These are phyloP conservation scores for Gorsachius goisagi DNA, from an alignment of 2,113 vertebrate genomes.

Conservation along the genomic window DNA sequence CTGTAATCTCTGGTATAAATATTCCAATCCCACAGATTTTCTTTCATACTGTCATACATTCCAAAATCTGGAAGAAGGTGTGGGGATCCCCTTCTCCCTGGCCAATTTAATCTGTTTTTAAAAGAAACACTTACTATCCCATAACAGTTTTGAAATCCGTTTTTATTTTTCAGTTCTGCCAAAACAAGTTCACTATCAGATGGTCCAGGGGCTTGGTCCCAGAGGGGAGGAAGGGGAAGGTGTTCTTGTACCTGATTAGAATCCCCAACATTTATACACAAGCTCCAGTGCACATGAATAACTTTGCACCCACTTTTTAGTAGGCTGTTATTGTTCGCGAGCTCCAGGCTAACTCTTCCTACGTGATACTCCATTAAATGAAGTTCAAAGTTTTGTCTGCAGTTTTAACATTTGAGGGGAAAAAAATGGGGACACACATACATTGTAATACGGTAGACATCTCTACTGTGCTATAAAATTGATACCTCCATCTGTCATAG, in stretches of 20 bases:
- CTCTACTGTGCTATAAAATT: conserved; percentile 59
- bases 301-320: not conserved
- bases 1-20: conserved; percentile 20
- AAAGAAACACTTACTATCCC: conserved; percentile 46
- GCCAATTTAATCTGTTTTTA: not conserved
- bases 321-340: not conserved
- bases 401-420: not conserved
- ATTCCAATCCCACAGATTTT: not conserved
- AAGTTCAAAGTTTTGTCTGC: not conserved
- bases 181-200: not conserved
- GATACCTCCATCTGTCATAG: conserved; percentile 44
- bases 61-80: not conserved
- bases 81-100: conserved; percentile 20
- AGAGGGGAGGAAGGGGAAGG: not conserved
- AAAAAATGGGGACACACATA: conserved; percentile 19
- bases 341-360: conserved; percentile 27
- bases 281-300: conserved; percentile 32
- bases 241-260: conserved; percentile 3
- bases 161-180: conserved; percentile 52
- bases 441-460: conserved; percentile 25
- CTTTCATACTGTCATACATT: not conserved
- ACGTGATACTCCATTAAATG: not conserved
- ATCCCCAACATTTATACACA: conserved; percentile 4
- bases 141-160: not conserved
- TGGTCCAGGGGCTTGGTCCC: conserved; percentile 60